These are phyloP conservation scores for Gasteruption jaculator DNA, from an alignment of 2,888 invertebrate genomes.

Conservation along the genomic window DNA sequence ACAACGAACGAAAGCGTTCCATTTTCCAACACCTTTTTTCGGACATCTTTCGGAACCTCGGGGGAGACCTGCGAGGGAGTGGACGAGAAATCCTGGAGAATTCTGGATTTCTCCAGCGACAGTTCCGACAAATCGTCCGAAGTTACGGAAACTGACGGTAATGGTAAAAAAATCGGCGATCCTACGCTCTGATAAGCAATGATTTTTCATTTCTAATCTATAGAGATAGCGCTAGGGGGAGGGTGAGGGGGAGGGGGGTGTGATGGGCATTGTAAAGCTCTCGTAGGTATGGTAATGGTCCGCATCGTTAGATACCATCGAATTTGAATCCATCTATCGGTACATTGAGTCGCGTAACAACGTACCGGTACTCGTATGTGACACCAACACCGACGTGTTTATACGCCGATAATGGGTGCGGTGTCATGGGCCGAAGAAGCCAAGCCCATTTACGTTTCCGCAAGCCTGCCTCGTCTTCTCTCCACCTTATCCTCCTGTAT, in stretches of 20 bases:
- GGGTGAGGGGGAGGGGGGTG: neutral
- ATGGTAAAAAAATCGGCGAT: too few relatives aligned
- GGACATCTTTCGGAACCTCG: too few relatives aligned
- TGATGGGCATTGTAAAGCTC: slow-evolving; percentile 5
- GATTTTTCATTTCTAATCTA: too few relatives aligned
- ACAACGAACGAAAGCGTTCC: too few relatives aligned
- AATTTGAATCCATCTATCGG: slow-evolving; percentile 16
- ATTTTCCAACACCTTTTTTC: too few relatives aligned
- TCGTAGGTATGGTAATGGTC: slow-evolving; percentile 20
- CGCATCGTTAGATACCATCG: slow-evolving; percentile 22
- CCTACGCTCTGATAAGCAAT: too few relatives aligned
- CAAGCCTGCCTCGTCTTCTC: slow-evolving; percentile 38
- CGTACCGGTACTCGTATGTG: slow-evolving; percentile 8
- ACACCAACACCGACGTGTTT: slow-evolving; percentile 21
- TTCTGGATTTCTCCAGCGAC: too few relatives aligned
- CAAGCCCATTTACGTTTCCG: slow-evolving; percentile 48
- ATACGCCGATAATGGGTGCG: slow-evolving; percentile 38
- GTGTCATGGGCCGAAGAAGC: slow-evolving; percentile 47
- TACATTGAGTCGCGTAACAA: slow-evolving; percentile 5
- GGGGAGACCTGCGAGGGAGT: too few relatives aligned
- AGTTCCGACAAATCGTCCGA: neutral
- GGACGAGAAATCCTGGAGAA: too few relatives aligned
- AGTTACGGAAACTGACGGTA: slow-evolving; percentile 2
- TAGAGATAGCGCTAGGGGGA: neutral
- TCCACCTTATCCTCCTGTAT: slow-evolving; percentile 28